These are phyloP conservation scores for Standfussiana lucernea DNA, from an alignment of 2,888 invertebrate genomes.

Conservation along the genomic window DNA sequence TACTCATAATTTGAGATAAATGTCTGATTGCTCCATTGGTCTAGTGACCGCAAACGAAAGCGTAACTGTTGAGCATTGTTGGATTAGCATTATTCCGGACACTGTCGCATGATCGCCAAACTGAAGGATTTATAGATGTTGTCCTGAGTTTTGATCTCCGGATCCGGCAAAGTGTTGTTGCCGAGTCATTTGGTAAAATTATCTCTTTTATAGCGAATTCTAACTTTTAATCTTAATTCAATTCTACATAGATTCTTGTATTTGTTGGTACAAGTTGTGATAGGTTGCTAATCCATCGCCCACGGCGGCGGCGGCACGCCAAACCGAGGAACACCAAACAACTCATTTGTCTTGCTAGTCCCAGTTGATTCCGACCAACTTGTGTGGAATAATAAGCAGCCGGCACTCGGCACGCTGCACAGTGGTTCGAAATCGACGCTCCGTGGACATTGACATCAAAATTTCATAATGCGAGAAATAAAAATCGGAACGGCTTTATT, in stretches of 20 bases:
- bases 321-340: conserved; percentile 41
- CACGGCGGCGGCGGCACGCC: conserved; percentile 15
- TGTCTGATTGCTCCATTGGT: background rate
- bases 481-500: no score
- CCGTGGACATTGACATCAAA: no score
- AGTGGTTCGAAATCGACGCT: no score
- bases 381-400: conserved; percentile 52
- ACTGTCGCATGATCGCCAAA: background rate
- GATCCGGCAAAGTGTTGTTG: background rate
- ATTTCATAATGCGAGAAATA: no score
- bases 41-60: background rate
- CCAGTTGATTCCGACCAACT: conserved; percentile 52
- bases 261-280: conserved; percentile 45
- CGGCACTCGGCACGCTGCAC: conserved; percentile 21
- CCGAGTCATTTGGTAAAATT: background rate
- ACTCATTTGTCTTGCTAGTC: conserved; percentile 53
- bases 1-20: background rate
- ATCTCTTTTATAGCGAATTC: background rate
- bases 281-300: conserved; percentile 44
- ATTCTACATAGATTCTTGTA: conserved; percentile 7
- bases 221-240: background rate
- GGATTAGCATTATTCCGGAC: background rate
- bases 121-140: background rate
- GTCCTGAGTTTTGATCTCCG: background rate
- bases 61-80: background rate